Base-by-base conservation (phyloP, 2,888 invertebrate species). In the Litoditis marina region DNA sequence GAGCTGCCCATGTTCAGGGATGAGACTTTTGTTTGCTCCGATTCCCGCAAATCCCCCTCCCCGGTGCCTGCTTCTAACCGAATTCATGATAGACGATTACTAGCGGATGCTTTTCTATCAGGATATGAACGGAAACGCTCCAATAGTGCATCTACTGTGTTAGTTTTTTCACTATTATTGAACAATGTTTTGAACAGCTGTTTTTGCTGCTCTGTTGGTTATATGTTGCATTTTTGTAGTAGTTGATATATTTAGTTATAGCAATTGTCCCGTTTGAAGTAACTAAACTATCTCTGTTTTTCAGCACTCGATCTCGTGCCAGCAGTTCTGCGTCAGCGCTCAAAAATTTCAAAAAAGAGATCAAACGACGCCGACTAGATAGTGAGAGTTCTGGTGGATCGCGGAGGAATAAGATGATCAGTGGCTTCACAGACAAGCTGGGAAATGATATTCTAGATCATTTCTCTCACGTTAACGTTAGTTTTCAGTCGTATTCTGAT, bases 301-400 rank as follows among this genome's bases (percentile, higher is more conserved):
- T 42, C 51, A 69, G 71, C 63, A 57, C 66, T 11, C 60, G 74
- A 0, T 74, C 74, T 5, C 63, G 73, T 22, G 66, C 74, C 0
- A 71, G 71, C 36, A 71, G 71, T 50, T 64, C 69, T 16, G 67
- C 68, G 7, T 71, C 74, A 1, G 65, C 66, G 1, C 57, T 69
- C n/a, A 59, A 63, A 51, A 22, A 60, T 2, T 32, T 69, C 31
- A 56, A 63, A 31, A 63, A 63, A 36, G 31, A 52, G 27, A 46
- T 22, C 22, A 51, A 58, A 42, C 51, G 52, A 19, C 46, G 39
- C 34, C 16, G 63, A 27, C 31, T 63, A 13, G 63, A 63, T 30
- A 52, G 58, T 52, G 63, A 59, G 47, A 58, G 53, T 19, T 57
- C 58, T 2, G 47, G 49, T 47, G 63, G 63, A 22, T 63, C 63